These are phyloP conservation scores for Paraescarpia echinospica DNA, from an alignment of 1,140 invertebrate species.

Conservation along the genomic window DNA sequence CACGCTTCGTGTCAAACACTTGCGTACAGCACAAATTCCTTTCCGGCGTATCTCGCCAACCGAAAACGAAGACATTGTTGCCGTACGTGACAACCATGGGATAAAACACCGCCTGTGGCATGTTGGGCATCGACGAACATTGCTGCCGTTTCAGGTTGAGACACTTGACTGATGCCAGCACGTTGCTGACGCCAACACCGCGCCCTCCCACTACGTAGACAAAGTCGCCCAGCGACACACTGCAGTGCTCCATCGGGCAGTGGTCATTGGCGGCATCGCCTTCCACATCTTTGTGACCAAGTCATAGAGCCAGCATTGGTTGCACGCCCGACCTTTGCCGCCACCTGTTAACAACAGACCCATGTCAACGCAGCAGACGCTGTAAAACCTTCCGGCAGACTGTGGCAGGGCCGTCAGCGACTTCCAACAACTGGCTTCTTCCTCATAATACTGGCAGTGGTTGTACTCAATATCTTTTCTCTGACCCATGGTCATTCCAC, in stretches of 20 bases:
- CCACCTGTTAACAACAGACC: slow-evolving; percentile 16
- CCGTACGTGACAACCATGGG: not conserved
- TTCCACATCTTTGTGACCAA: not conserved
- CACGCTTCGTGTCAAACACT: not conserved
- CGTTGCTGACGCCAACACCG: not conserved
- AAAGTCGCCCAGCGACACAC: not conserved
- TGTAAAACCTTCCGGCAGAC: slow-evolving; percentile 3
- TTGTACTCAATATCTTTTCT: not conserved
- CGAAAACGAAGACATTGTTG: not conserved
- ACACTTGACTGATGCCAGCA: slow-evolving; percentile 7
- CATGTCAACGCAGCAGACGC: not conserved
- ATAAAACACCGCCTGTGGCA: not conserved
- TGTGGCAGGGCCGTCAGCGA: slow-evolving; percentile 15
- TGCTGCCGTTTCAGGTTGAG: not conserved
- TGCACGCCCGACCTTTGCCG: not conserved
- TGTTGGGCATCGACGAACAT: not conserved
- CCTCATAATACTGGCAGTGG: slow-evolving; percentile 19
- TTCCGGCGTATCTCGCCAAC: not conserved
- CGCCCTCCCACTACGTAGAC: slow-evolving; percentile 16
- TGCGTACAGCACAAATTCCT: not conserved
- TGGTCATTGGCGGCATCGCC: not conserved
- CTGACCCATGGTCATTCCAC: not conserved
- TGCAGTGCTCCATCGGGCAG: not conserved
- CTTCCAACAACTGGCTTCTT: slow-evolving; percentile 5
- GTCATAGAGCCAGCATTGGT: slow-evolving; percentile 18